Evolutionary conservation across 2,797 vertebrate genomes (phyloP), one percentile per base, ranked within the genome.

Genomic region (Bovichtus variegatus): DNA sequence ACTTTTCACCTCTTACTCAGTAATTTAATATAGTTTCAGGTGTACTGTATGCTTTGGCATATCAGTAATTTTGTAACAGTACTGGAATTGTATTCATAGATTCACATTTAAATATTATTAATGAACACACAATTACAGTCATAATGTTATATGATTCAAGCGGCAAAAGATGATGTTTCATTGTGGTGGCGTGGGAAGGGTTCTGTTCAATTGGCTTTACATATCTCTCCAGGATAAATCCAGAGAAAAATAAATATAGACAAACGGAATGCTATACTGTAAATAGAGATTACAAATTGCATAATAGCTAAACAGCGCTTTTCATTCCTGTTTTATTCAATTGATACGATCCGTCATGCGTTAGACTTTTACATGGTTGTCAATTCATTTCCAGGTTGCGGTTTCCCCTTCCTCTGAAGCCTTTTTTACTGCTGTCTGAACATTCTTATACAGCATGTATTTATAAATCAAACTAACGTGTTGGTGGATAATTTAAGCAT

Each of bases 401-500:
- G 16, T 55, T 79, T 69, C 34, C 15, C 16, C 25, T 47, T 23
- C 15, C 10, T 71, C 31, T 65, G 23, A 60, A 55, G 36, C 19
- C 55, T 73, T 73, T 76, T 27, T 73, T 47, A 50, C 59, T 31
- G 19, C 43, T 38, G 13, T 49, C 34, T 64, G 19, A 10, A 31
- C 1, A 61, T 0, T 29, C 15, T 9, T 54, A 21, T 43, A 25
- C 15, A 51, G 29, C 27, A 19, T 40, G 46, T 67, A 78, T 82
- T 82, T 78, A 55, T n/a, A 58, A 68, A 44, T 76, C n/a, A 58
- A 19, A 75, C 18, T 6, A 58, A 0, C 41, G 31, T 70, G 67
- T 69, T 78, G 31, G 82, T 73, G 46, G 31, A 66, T 47, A 29
- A 62, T 61, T 71, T 15, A 71, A 69, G 73, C 46, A 69, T 69